Conservation (phyloP, 2,888 invertebrate genomes). For the Hetaerina titia region DNA sequence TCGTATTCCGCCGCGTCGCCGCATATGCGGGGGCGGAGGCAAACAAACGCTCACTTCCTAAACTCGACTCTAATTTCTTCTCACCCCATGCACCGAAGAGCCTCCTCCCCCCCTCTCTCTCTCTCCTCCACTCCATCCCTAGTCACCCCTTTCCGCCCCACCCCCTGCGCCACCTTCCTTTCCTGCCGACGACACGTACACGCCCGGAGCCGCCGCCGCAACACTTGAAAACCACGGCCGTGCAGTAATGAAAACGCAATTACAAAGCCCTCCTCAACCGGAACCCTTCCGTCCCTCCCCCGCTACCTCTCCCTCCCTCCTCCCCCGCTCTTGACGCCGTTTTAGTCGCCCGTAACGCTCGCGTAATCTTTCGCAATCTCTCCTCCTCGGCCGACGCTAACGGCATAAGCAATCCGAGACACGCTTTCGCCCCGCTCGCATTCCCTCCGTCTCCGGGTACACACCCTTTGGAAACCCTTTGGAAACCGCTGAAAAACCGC, state of each 20-base stretch:
- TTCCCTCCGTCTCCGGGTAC: too few species aligned
- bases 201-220: not conserved
- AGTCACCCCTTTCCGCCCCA: not conserved
- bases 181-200: not conserved
- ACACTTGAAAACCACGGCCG: not conserved
- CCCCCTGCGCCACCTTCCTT: not conserved
- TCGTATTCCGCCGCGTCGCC: not conserved
- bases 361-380: conserved; percentile 1
- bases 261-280: not conserved
- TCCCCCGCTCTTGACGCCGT: not conserved
- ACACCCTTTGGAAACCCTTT: too few species aligned
- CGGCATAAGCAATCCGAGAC: too few species aligned
- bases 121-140: not conserved
- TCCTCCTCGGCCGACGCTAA: not conserved
- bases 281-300: not conserved
- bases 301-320: not conserved
- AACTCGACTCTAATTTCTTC: not conserved
- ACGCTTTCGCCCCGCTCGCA: too few species aligned
- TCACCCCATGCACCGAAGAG: not conserved
- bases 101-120: not conserved
- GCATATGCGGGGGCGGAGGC: not conserved
- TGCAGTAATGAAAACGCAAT: conserved; percentile 4
- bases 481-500: too few species aligned
- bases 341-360: not conserved
- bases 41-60: not conserved